These are phyloP conservation scores for Tipula helvola DNA, from an alignment of 2,888 invertebrate genomes.

Conservation along the genomic window DNA sequence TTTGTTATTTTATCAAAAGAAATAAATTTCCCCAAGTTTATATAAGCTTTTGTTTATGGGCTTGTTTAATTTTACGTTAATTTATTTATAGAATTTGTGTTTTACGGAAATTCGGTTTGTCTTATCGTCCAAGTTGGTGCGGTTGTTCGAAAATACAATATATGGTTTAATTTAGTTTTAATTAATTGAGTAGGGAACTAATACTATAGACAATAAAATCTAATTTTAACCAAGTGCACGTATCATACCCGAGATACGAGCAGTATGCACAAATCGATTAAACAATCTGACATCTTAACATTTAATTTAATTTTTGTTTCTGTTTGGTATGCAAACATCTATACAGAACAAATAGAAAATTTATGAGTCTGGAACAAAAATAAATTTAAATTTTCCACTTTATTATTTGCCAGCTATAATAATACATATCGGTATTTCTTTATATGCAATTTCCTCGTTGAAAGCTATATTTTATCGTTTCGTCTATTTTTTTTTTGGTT, in stretches of 20 bases:
- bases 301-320: neutral
- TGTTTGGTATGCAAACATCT: neutral
- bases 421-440: neutral
- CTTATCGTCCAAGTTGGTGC: neutral
- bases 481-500: neutral
- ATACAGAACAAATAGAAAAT: neutral
- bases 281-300: neutral
- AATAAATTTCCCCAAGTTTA: neutral
- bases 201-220: neutral
- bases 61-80: neutral
- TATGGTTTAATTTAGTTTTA: neutral
- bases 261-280: neutral
- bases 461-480: neutral
- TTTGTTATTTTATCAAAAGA: neutral
- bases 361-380: neutral
- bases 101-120: neutral
- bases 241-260: neutral
- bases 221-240: neutral
- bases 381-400: neutral
- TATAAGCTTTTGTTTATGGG: neutral
- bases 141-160: neutral
- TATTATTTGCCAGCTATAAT: neutral
- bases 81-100: neutral
- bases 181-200: neutral
- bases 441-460: neutral